Base-by-base conservation (phyloP, 2,888 invertebrate genomes). In the Erannis defoliaria region DNA sequence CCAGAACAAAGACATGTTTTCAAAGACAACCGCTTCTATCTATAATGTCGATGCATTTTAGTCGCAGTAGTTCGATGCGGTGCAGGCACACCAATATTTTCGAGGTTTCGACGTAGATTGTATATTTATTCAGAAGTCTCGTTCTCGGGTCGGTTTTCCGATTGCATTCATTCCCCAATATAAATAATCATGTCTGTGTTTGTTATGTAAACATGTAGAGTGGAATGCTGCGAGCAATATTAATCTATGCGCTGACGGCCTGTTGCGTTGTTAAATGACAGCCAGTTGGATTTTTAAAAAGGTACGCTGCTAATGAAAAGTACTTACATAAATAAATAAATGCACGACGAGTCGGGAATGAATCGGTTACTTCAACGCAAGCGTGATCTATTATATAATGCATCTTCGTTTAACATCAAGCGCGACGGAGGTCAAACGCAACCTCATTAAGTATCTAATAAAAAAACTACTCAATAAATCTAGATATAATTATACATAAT, bases 1-100 rank as follows among this genome's bases (percentile, higher is more conserved):
- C 60, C 59, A 57, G 73, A 75, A 80, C 78, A 77, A 78, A 78
- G 75, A 69, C 62, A 57, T 73, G 69, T 70, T 75, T 73, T 71
- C 71, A 72, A 75, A 76, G 74, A 74, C 64, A 68, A 65, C 58
- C 66, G 66, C 65, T 69, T 64, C 60, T 26, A 26, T 26, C 26
- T 26, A 26, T 26, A 23, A 23, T 23, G 8, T 26, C 26, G 26
- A 26, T 26, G 26, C 26, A 26, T 6, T 26, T 8, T 26, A 26
- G 43, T 31, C 14, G 46, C 29, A 45, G 45, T 18, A 46, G 31
- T 31, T 64, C 64, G 68, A 74, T 73, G 53, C 53, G 46, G 35
- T 55, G 53, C 57, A n/a, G n/a, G 48, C 53, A 59, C 57, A 55
- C 57, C 31, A 4, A 12, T 43, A 35, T 51, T 59, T 56, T 18